Conservation (phyloP, 2,797 vertebrate species). For the Hyperoplus immaculatus region DNA sequence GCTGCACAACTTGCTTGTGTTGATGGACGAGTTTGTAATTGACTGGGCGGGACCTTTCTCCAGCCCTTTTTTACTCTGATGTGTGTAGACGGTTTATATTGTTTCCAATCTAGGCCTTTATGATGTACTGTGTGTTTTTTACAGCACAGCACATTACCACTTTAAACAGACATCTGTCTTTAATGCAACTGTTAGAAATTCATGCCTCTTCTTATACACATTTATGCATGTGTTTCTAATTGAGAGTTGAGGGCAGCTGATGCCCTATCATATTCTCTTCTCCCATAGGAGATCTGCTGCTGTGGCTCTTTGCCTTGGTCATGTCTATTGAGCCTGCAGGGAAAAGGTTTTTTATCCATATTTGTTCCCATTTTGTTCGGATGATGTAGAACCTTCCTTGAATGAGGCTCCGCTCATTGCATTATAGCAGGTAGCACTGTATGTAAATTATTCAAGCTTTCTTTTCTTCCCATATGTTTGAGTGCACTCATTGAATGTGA, state of each 20-base stretch:
- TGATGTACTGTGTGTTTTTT: not conserved
- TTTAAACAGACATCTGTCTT: slow-evolving; percentile 5
- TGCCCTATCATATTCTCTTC: slow-evolving; percentile 39
- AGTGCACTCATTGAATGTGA: slow-evolving; percentile 29
- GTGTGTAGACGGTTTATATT: not conserved
- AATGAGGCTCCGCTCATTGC: slow-evolving; percentile 44
- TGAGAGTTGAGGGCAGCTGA: slow-evolving; percentile 72
- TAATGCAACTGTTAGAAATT: slow-evolving; percentile 24
- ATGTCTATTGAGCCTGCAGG: slow-evolving; percentile 33
- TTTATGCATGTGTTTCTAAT: slow-evolving; percentile 58
- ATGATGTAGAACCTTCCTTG: slow-evolving; percentile 37
- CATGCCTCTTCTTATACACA: slow-evolving; percentile 30
- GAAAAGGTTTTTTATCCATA: slow-evolving; percentile 8
- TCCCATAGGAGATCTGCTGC: slow-evolving; percentile 59
- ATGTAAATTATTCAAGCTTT: slow-evolving; percentile 49
- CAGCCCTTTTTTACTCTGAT: slow-evolving; percentile 7
- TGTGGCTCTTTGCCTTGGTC: slow-evolving; percentile 20
- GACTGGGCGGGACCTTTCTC: slow-evolving; percentile 6
- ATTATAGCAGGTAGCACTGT: slow-evolving; percentile 46
- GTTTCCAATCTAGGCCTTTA: not conserved
- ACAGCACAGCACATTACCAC: not conserved
- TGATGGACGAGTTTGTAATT: slow-evolving; percentile 23
- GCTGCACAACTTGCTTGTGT: slow-evolving; percentile 29
- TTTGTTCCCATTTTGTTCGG: slow-evolving; percentile 36
- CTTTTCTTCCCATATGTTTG: slow-evolving; percentile 54